Evolutionary conservation across 2,113 vertebrate species (phyloP), one percentile per base, ranked within the genome.

Genomic region (Poeciliopsis occidentalis): DNA sequence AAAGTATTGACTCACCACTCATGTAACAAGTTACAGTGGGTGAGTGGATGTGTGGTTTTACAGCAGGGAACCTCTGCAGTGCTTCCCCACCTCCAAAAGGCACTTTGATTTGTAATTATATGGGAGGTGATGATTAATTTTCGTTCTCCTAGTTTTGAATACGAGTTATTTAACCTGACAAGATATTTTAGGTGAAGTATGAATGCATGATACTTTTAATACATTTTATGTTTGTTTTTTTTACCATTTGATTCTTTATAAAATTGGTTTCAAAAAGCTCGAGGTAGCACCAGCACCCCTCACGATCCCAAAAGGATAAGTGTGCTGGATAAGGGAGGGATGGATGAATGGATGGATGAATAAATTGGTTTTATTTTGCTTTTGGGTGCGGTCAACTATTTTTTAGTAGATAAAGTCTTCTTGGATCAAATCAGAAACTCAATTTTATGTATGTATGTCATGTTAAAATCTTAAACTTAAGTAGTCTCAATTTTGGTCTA

Each of bases 1-100:
- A 70, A 81, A 80, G 29, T 19, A 34, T 71, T 82, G 85, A 84
- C 68, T 87, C 81, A 78, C 34, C 34, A 69, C 51, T 78, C 75
- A 71, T 27, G 41, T 73, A 80, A 85, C 76, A 30, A 30, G 0
- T 37, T 76, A 34, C 31, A 84, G 79, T 84, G 79, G 87, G 81
- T 70, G 79, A 87, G 77, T 8, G 44, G 41, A 81, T 69, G 68
- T 32, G 39, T 62, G 75, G 31, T 73, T 83, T 72, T 31, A 63
- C 34, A 64, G 61, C 47, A 69, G 11, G 32, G 24, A 79, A 75
- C 78, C 61, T 76, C 71, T 76, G 70, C 69, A n/a, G 41, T 60
- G 70, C 78, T 26, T 67, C 64, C 51, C 78, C 75, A 72, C 78
- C 73, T 70, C 67, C 78, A 17, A 39, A 67, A 29, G 1, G 68